Evolutionary conservation across 2,113 vertebrate genomes (phyloP), one percentile per base, ranked within the genome.

Genomic region (Chionomys nivalis): DNA sequence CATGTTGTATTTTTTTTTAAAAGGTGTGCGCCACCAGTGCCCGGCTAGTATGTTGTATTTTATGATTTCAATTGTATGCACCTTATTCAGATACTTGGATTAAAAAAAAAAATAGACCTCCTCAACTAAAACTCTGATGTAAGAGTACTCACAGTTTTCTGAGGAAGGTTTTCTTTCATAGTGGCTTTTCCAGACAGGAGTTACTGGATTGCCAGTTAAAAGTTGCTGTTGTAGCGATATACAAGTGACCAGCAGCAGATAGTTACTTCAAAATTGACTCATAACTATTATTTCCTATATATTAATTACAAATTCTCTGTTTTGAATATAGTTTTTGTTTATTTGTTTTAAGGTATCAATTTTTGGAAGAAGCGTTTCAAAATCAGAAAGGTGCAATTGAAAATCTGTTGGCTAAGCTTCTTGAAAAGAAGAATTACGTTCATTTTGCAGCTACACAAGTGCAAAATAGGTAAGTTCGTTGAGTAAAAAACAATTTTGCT

Each of bases 311-410:
- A 36, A 65, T 28, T 89, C 75, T 36, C 33, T 96, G n/a, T 96
- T 95, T 97, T 96, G 89, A 89, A 97, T 99, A 98, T 98, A 72
- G 28, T n/a, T 94, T 79, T 47, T 94, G 87, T 36, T 72, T 98
- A 39, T 72, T 65, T 78, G 79, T 96, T 98, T 97, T 83, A 88
- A 99, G 99, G 98, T 99, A 99, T 91, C 99, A 99, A 97, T 99
- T 99, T 98, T 98, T 99, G 96, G 99, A 99, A 97, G 99, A 99
- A 98, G 99, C 99, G 90, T 99, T 99, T 98, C 99, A 99, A 98
- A 99, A 99, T 98, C 99, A 99, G 97, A 99, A 99, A 97, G 99
- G 99, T 93, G 98, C 99, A 94, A 99, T 99, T 96, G 99, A 99
- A 97, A 99, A 99, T 93, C 98, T 99, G 1, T 98, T 99, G 98